Evolutionary conservation across 2,113 vertebrate genomes (phyloP).

Genomic region (Proteles cristata): DNA sequence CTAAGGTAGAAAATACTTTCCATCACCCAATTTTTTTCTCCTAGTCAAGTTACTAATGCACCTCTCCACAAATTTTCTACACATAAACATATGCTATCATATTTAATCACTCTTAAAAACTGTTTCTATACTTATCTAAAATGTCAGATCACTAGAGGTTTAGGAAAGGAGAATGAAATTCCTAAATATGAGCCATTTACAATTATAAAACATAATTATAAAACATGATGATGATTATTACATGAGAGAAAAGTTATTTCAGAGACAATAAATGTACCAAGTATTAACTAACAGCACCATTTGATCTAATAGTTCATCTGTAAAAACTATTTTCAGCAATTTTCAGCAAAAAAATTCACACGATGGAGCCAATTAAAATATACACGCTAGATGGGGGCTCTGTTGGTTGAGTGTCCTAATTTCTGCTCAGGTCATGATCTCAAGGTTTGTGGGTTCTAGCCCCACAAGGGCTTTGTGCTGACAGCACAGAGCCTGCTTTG

Average conservation of each 20-base stretch:
- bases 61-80: constrained; percentile 23
- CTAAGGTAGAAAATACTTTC: background rate
- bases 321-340: background rate
- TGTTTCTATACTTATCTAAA: constrained; percentile 34
- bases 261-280: background rate
- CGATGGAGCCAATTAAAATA: background rate
- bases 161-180: constrained; percentile 1
- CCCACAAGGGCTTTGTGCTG: background rate
- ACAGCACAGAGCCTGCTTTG: background rate
- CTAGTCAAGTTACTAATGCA: background rate
- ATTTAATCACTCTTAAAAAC: background rate
- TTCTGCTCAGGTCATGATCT: background rate
- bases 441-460: background rate
- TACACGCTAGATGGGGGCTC: background rate
- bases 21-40: background rate
- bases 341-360: background rate
- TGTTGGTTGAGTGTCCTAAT: background rate
- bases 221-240: background rate
- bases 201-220: background rate
- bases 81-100: background rate
- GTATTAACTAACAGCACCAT: background rate
- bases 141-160: background rate
- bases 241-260: background rate
- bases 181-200: background rate
- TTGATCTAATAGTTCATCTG: background rate